These are phyloP conservation scores for Callipepla californica DNA, from an alignment of 2,113 vertebrate species.

Conservation along the genomic window DNA sequence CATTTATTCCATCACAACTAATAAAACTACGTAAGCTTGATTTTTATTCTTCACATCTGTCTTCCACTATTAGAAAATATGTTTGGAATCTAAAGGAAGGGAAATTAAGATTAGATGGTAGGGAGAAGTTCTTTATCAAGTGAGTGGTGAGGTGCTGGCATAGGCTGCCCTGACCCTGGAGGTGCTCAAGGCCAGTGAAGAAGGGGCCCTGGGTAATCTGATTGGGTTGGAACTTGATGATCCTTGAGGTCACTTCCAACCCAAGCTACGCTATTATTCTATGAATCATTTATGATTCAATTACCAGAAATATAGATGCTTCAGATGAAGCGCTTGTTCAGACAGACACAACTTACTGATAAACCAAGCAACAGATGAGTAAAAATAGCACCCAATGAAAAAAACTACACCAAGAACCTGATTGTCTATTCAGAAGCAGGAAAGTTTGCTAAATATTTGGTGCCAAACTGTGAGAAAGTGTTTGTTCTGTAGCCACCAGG, in stretches of 20 bases:
- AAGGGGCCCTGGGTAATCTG: no score
- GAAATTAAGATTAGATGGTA: no score
- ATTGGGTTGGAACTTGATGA: no score
- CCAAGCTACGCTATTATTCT: no score
- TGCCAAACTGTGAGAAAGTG: slow-evolving; percentile 63
- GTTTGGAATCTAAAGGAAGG: not conserved
- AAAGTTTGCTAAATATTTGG: slow-evolving; percentile 43
- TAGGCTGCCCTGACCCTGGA: no score
- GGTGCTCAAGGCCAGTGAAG: no score
- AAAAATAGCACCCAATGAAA: slow-evolving; percentile 41
- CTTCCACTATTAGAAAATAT: not conserved
- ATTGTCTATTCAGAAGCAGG: slow-evolving; percentile 38
- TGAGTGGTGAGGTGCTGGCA: no score
- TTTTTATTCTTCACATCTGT: not conserved
- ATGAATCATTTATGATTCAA: not conserved
- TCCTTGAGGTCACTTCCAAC: no score
- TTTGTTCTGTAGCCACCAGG: slow-evolving; percentile 63
- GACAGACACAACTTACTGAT: slow-evolving; percentile 7
- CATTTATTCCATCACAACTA: not conserved
- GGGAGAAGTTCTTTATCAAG: no score
- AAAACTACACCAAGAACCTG: slow-evolving; percentile 23
- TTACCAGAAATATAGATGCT: not conserved
- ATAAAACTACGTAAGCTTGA: not conserved
- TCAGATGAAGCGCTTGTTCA: slow-evolving; percentile 9
- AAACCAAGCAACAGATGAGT: not conserved